These are phyloP conservation scores for Pheosia tremula DNA, from an alignment of 2,888 invertebrate species.

Conservation along the genomic window DNA sequence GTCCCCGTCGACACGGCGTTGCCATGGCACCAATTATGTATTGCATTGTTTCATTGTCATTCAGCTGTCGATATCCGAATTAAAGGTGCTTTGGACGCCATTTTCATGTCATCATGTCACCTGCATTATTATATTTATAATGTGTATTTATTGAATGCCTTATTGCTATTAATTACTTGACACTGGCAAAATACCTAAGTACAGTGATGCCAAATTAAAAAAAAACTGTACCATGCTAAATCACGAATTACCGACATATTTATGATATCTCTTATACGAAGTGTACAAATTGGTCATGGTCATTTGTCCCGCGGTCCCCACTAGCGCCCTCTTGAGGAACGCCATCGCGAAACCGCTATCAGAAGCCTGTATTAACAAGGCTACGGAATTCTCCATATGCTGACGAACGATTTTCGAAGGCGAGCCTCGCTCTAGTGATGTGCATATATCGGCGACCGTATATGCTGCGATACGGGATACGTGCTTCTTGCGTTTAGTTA, in stretches of 20 bases:
- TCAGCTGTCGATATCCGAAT: no score
- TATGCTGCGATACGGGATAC: constrained; percentile 74
- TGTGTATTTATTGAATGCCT: no score
- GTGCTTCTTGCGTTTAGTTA: constrained; percentile 72
- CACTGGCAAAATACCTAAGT: no score
- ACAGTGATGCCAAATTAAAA: no score
- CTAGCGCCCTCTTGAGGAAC: constrained; percentile 68
- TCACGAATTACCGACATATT: constrained; percentile 74
- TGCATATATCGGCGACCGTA: constrained; percentile 71
- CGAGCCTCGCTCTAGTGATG: constrained; percentile 58
- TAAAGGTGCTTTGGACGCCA: no score
- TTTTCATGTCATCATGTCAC: no score
- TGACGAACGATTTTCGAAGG: constrained; percentile 65
- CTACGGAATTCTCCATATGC: constrained; percentile 71
- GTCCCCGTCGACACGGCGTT: no score
- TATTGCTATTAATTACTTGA: no score
- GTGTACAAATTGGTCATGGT: constrained; percentile 72
- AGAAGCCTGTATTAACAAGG: constrained; percentile 64
- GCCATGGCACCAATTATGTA: no score
- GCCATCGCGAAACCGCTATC: constrained; percentile 70
- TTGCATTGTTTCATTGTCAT: no score
- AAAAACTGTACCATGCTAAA: background rate
- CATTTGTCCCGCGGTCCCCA: constrained; percentile 65
- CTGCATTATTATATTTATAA: no score
- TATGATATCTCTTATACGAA: constrained; percentile 78